Conservation (phyloP, 2,113 vertebrate species). For the Zeus faber region DNA sequence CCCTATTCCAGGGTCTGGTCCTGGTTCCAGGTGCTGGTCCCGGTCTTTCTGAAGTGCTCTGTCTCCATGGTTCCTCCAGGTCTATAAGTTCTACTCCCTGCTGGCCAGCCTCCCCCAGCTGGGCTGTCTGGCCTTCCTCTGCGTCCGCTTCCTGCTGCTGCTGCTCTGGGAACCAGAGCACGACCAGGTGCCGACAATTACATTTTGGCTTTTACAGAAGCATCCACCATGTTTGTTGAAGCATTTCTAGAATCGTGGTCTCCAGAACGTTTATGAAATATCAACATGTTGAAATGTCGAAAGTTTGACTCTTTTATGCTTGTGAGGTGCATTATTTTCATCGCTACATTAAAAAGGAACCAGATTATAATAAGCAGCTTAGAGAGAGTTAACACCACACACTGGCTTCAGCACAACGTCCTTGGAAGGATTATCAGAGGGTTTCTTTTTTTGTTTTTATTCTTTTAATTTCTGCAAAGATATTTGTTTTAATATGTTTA, state of each 20-base stretch:
- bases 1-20: no score
- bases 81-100: conserved; percentile 82
- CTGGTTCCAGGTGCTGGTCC: no score
- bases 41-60: background rate
- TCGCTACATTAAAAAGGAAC: conserved; percentile 22
- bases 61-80: conserved; percentile 59
- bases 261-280: background rate
- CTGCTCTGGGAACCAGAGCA: conserved; percentile 48
- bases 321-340: conserved; percentile 19
- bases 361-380: conserved; percentile 58
- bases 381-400: conserved; percentile 5
- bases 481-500: no score
- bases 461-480: no score
- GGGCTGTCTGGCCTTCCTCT: conserved; percentile 78
- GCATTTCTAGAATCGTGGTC: no score
- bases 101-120: conserved; percentile 83
- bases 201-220: no score
- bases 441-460: conserved; percentile 30
- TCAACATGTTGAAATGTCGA: background rate
- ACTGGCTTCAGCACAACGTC: conserved; percentile 26
- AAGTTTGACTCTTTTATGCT: background rate
- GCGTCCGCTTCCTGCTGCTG: conserved; percentile 79
- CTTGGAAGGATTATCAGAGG: conserved; percentile 43
- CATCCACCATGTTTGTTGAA: no score
- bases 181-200: no score